Percentiles rank a stretch among this genome's conserved stretches.
Evolutionary conservation across 1,140 invertebrate genomes (phyloP).

Genomic region (Oedothorax gibbosus): DNA sequence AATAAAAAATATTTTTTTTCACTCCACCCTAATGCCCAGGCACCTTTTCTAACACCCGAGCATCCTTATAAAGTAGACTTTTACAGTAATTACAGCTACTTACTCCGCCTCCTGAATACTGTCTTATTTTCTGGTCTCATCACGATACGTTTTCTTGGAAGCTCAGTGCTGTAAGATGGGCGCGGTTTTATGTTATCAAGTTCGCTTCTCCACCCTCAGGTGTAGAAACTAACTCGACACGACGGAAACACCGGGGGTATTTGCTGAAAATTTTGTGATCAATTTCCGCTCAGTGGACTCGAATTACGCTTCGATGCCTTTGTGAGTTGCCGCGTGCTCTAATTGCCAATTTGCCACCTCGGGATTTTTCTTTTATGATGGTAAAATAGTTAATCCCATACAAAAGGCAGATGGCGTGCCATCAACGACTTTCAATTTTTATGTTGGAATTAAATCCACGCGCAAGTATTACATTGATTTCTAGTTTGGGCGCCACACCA

Average conservation of each 20-base stretch:
- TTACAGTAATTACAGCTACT: slow-evolving; percentile 7
- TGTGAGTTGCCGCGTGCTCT: slow-evolving; percentile 4
- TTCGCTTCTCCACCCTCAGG: not conserved
- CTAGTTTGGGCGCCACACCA: too few relatives aligned
- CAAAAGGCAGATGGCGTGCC: too few relatives aligned
- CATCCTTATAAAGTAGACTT: not conserved
- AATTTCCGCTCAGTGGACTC: slow-evolving; percentile 18
- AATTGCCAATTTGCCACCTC: slow-evolving; percentile 15
- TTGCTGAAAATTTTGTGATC: slow-evolving; percentile 10
- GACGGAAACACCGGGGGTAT: not conserved
- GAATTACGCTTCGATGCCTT: slow-evolving; percentile 20
- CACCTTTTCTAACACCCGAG: too few relatives aligned
- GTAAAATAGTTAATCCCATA: too few relatives aligned
- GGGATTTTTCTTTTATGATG: too few relatives aligned
- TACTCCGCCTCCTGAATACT: not conserved
- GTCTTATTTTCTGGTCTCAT: slow-evolving; percentile 17
- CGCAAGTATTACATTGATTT: too few relatives aligned
- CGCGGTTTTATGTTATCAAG: slow-evolving; percentile 5
- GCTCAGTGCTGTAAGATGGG: not conserved
- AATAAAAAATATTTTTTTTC: too few relatives aligned
- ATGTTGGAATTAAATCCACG: too few relatives aligned
- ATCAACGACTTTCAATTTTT: too few relatives aligned
- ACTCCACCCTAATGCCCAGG: too few relatives aligned
- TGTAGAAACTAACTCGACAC: slow-evolving; percentile 8
- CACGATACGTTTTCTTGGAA: not conserved